Percentiles rank a stretch among this genome's conserved stretches.
phyloP scores from a whole-genome alignment of 2,888 invertebrate genomes.

The Yponomeuta evonymella region DNA sequence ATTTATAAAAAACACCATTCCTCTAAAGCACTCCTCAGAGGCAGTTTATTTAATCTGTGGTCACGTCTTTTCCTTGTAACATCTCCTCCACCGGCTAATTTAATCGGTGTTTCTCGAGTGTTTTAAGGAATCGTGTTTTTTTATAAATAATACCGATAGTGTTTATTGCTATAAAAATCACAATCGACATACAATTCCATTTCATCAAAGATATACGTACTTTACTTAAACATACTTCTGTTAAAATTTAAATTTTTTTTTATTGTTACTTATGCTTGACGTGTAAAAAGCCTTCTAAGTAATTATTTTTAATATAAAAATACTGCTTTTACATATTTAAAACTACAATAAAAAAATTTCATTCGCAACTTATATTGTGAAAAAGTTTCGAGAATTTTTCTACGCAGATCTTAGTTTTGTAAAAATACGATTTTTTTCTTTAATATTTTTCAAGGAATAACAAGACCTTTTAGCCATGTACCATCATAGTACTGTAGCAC shows the following conservation, averaged over 20 bases:
- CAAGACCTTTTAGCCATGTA: neutral
- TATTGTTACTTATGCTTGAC: neutral
- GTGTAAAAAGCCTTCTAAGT: too few species aligned
- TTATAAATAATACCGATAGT: neutral
- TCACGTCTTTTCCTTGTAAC: too few species aligned
- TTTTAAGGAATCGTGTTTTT: neutral
- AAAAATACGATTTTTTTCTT: neutral
- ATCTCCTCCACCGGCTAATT: too few species aligned
- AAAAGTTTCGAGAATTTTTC: conserved; percentile 4
- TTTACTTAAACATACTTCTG: neutral
- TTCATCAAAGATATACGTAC: neutral
- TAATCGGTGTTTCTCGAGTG: too few species aligned
- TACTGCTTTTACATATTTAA: neutral
- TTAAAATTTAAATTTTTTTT: neutral
- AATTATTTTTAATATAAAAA: neutral
- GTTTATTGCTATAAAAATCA: conserved; percentile 9
- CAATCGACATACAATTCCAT: neutral
- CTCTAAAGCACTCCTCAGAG: too few species aligned
- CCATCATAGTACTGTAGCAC: neutral
- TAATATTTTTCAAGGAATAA: neutral
- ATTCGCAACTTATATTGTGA: neutral
- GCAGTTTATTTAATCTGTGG: too few species aligned
- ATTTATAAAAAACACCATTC: too few species aligned
- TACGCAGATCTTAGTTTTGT: neutral
- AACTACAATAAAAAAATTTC: conserved; percentile 1